Base-by-base conservation (phyloP, 2,888 invertebrate genomes). In the Mactromeris polynyma region DNA sequence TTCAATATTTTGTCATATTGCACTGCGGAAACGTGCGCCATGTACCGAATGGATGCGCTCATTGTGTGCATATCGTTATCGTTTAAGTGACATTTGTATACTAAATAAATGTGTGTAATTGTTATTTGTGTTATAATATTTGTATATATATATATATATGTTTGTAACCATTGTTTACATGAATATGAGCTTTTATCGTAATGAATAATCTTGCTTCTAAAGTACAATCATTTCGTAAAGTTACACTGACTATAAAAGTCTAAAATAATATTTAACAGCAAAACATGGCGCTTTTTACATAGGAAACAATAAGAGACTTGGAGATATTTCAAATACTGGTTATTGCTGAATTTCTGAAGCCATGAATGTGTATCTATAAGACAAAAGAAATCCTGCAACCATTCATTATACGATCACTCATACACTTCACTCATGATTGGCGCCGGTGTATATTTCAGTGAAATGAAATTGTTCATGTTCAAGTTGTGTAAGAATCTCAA, bases 401-500 rank as follows among this genome's bases (percentile, higher is more conserved):
- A 73, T 73, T 36, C 19, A 33, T 33, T 33, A 58, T 73, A 14
- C 33, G 2, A 36, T 19, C 73, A 36, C 36, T 73, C 36, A 73
- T 73, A 11, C 26, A 1, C 36, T 73, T 73, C 73, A 73, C 19
- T 17, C 73, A 36, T 73, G 73, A 33, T 36, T 73, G 73, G 73
- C 73, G 19, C 33, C 73, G 33, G 33, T 73, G 73, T 46, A 81
- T 58, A 81, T 51, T 54, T 31, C 4, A 73, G 17, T 80, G 33
- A 46, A 42, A 51, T 46, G 17, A 26, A 40, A 54, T 14, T 69
- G 38, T 6, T 26, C 64, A 31, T 42, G 64, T 42, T 26, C 36
- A n/a, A 40, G 38, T 21, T 73, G 46, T 83, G 83, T 83, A 69
- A 31, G 83, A 83, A 69, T 83, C 83, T 83, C 73, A 83, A 83